A percentile compares a stretch with the other conserved stretches of the same genome.
phyloP scores from a whole-genome alignment of 2,797 vertebrate species.

The Sebastes minor region DNA sequence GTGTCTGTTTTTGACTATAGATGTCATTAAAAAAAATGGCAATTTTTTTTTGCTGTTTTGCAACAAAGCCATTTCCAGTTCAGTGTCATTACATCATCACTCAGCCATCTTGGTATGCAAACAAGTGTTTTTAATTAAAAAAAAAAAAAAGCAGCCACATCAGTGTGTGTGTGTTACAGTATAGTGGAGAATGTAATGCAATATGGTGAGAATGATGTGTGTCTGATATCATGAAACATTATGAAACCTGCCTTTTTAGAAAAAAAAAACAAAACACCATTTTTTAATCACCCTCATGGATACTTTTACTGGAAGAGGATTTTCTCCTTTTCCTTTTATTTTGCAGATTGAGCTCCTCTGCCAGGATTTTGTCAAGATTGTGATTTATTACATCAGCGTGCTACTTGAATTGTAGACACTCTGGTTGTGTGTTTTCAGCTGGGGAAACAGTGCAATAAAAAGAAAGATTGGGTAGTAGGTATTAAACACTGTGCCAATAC shows the following conservation, averaged over 20 bases:
- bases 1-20: background rate
- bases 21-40: background rate
- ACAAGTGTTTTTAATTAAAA: slow-evolving; percentile 65
- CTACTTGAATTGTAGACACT: background rate
- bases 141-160: slow-evolving; percentile 8
- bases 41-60: slow-evolving; percentile 17
- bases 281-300: background rate
- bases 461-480: background rate
- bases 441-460: background rate
- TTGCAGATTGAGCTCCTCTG: background rate
- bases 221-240: background rate
- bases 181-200: background rate
- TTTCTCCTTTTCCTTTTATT: background rate
- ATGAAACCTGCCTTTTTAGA: background rate
- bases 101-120: slow-evolving; percentile 74
- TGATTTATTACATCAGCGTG: background rate
- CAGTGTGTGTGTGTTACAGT: slow-evolving; percentile 1
- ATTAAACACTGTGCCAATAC: background rate
- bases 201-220: background rate
- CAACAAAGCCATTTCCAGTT: slow-evolving; percentile 44
- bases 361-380: slow-evolving; percentile 15
- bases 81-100: slow-evolving; percentile 75
- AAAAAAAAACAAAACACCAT: background rate
- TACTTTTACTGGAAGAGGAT: background rate
- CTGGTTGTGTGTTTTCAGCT: background rate